Evolutionary conservation across 2,797 vertebrate species (phyloP).

Genomic region (Artibeus lituratus): DNA sequence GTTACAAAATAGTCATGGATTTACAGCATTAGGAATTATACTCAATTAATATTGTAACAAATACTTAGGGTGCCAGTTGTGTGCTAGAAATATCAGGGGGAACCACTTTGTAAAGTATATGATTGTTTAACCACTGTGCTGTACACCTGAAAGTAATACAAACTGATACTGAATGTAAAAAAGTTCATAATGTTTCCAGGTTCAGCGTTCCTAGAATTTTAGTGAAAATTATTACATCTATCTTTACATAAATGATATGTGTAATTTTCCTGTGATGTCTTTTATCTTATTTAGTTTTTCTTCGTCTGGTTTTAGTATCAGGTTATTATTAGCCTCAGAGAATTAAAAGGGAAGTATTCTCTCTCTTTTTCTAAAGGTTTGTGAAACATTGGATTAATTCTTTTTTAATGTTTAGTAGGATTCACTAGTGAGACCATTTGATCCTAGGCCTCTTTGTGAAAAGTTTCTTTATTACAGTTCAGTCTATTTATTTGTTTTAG

Average conservation of each 20-base stretch:
- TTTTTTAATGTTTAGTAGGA: background rate
- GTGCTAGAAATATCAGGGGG: no score
- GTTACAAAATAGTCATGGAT: no score
- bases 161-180: no score
- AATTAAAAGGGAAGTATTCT: background rate
- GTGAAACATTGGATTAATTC: background rate
- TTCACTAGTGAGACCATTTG: background rate
- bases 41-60: no score
- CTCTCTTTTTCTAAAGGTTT: background rate
- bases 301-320: background rate
- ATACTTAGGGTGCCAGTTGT: no score
- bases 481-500: background rate
- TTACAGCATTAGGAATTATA: no score
- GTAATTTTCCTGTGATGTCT: background rate
- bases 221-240: background rate
- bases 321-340: no score
- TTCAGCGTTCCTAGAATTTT: background rate
- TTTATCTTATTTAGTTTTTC: background rate
- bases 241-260: background rate
- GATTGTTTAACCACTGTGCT: no score
- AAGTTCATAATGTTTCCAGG: background rate
- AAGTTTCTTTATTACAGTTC: background rate
- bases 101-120: no score
- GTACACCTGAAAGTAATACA: no score
- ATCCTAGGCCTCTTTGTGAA: background rate